Evolutionary conservation across 2,797 vertebrate genomes (phyloP).

Genomic region (Sebastes alutus): DNA sequence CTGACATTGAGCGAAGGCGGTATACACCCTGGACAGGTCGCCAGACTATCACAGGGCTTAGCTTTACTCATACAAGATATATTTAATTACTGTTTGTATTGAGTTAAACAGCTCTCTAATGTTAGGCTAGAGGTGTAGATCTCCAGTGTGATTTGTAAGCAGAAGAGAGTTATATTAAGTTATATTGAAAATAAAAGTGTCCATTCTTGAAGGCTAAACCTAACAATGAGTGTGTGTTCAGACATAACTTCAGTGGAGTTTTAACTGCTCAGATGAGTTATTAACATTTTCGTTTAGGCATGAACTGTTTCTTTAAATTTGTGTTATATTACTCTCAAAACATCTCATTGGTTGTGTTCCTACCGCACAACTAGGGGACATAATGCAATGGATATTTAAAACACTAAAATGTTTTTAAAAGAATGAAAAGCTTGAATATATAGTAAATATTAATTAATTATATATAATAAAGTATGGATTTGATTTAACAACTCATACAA

Average conservation of each 20-base stretch:
- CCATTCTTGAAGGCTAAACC: background rate
- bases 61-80: background rate
- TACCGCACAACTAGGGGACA: background rate
- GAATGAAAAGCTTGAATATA: background rate
- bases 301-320: background rate
- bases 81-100: background rate
- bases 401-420: background rate
- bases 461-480: background rate
- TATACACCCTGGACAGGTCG: no score
- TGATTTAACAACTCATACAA: background rate
- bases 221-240: background rate
- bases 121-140: background rate
- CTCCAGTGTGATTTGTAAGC: background rate
- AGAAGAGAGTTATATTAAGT: background rate
- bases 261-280: background rate
- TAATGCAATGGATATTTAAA: background rate
- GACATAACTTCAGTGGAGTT: background rate
- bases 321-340: background rate
- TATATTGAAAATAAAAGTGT: background rate
- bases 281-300: background rate
- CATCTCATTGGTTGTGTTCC: background rate
- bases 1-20: no score
- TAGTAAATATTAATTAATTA: no score
- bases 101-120: background rate
- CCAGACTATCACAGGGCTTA: no score